phyloP scores from a whole-genome alignment of 2,113 vertebrate species.

The Xyliphius kryptos region DNA sequence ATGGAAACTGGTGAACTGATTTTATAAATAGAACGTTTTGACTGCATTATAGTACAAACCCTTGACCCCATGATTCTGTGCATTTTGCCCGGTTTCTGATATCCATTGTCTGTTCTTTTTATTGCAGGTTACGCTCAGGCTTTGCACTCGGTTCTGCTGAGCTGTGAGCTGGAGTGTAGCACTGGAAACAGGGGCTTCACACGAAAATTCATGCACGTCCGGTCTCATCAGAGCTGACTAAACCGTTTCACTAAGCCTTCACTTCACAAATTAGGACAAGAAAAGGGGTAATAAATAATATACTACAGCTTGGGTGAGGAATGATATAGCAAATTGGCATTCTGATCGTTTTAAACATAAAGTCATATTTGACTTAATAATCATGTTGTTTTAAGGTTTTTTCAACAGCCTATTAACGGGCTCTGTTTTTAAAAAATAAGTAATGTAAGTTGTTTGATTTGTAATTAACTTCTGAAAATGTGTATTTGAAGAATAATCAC shows the following conservation, averaged over 20 bases:
- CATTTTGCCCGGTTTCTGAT: neutral
- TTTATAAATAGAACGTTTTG: neutral
- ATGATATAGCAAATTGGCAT: too few species aligned
- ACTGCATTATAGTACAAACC: neutral
- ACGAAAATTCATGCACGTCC: conserved; percentile 43
- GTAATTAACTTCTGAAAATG: too few species aligned
- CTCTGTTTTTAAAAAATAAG: too few species aligned
- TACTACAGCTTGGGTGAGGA: too few species aligned
- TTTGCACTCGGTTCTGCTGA: conserved; percentile 70
- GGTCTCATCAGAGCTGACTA: conserved; percentile 38
- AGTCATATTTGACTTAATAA: too few species aligned
- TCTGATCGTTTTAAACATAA: too few species aligned
- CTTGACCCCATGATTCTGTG: neutral
- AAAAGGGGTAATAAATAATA: too few species aligned
- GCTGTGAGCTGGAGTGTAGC: conserved; percentile 53
- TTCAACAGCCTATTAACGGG: too few species aligned
- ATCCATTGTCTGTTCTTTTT: neutral
- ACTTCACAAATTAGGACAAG: neutral
- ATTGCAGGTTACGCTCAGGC: conserved; percentile 73
- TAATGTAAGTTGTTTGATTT: too few species aligned
- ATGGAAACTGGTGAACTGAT: neutral
- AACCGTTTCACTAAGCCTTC: neutral
- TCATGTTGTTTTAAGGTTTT: too few species aligned
- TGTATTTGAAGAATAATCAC: too few species aligned
- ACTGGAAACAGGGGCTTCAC: conserved; percentile 29